Base-by-base conservation (phyloP, 2,888 invertebrate genomes). In the Heteromurus nitidus region DNA sequence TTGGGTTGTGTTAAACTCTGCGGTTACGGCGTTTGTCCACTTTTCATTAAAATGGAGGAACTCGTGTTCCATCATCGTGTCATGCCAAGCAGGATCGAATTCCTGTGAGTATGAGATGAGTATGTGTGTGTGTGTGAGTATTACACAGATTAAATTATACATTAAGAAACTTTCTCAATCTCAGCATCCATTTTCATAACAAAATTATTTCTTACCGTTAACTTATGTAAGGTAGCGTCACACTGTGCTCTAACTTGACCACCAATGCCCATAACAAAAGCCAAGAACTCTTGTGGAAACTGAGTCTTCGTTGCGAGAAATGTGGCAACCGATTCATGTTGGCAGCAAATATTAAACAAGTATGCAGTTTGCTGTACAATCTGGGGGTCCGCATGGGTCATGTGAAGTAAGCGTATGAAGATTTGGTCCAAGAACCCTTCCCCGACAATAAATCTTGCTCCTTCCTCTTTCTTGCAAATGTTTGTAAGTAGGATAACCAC, bases 371-470 rank as follows among this genome's bases (percentile, higher is more conserved):
- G 82, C 22, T 84, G 77, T 13, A 82, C 36, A 1, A 84, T 67
- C 36, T 79, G 68, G 11, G 67, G 47, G 30, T 80, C 80, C 2
- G 70, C 60, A n/a, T 74, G 64, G 0, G 55, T 20, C 2, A 47
- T 50, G 16, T 72, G 68, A 0, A 83, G 26, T 9, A 85, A 58
- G 31, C 80, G 80, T 22, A 83, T 42, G 1, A 85, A 55, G 16
- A 77, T 58, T 58, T 75, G 74, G 11, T 85, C 83, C 16, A 81
- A 47, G n/a, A 85, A 74, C 9, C 82, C 83, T 44, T 85, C 83
- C 0, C 68, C 69, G 3, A 85, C 67, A 5, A 85, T 26, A 53
- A 85, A 42, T 16, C 69, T 47, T 0, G 82, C 74, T 20, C 80
- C 85, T 11, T 80, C 74, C 31, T 68, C 82, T 55, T 62, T 75